phyloP scores from a whole-genome alignment of 2,113 vertebrate species.

The Conger conger region DNA sequence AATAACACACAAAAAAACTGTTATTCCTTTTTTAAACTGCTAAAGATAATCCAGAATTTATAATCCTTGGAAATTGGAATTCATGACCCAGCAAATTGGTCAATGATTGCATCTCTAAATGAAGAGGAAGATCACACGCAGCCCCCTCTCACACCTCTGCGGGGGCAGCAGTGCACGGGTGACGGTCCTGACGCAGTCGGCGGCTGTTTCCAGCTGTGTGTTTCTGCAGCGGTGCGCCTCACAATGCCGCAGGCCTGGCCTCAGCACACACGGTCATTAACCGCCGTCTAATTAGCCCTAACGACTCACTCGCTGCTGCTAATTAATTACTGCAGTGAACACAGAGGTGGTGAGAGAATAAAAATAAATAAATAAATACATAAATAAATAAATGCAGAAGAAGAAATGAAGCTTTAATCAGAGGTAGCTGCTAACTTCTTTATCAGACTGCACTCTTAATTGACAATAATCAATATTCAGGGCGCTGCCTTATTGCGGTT shows the following conservation, averaged over 20 bases:
- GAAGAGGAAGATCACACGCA: not conserved
- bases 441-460: slow-evolving; percentile 93
- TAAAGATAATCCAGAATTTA: not conserved
- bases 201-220: slow-evolving; percentile 64
- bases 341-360: slow-evolving; percentile 50
- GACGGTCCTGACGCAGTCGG: slow-evolving; percentile 58
- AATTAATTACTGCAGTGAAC: slow-evolving; percentile 78
- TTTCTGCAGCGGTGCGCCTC: slow-evolving; percentile 45
- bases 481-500: slow-evolving; percentile 69
- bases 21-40: not conserved
- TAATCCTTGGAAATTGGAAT: not conserved
- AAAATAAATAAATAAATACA: slow-evolving; percentile 58
- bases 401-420: slow-evolving; percentile 66
- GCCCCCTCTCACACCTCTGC: slow-evolving; percentile 27
- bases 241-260: slow-evolving; percentile 64
- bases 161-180: slow-evolving; percentile 54
- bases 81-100: not conserved
- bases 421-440: slow-evolving; percentile 54
- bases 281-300: slow-evolving; percentile 89
- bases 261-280: slow-evolving; percentile 86
- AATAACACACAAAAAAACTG: not conserved
- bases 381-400: slow-evolving; percentile 61
- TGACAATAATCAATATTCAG: slow-evolving; percentile 96
- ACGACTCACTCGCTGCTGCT: slow-evolving; percentile 79
- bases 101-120: not conserved